These are phyloP conservation scores for Pollenia amentaria DNA, from an alignment of 2,888 invertebrate genomes.

Conservation along the genomic window DNA sequence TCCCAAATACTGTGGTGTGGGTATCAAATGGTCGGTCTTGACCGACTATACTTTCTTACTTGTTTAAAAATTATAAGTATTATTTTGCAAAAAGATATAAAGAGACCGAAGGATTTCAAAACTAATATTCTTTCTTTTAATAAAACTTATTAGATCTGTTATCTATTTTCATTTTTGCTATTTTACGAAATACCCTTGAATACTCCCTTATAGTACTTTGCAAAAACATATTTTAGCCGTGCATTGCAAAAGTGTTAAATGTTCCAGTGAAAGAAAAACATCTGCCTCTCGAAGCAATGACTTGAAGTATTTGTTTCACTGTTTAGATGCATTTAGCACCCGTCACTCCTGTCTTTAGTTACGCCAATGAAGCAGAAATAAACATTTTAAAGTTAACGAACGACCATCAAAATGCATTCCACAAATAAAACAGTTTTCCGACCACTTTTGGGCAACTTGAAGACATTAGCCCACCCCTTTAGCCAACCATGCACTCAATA, in stretches of 20 bases:
- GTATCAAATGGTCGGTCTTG: too few relatives aligned
- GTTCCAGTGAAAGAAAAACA: neutral
- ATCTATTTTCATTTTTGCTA: too few relatives aligned
- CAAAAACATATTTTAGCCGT: too few relatives aligned
- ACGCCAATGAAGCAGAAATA: conserved; percentile 65
- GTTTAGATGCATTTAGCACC: conserved; percentile 11
- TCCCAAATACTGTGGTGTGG: too few relatives aligned
- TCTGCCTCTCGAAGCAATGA: neutral
- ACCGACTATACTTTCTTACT: too few relatives aligned
- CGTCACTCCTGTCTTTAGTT: conserved; percentile 30
- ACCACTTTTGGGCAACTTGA: conserved; percentile 8
- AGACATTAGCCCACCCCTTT: conserved; percentile 44
- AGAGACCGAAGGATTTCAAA: neutral
- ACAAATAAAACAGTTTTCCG: neutral
- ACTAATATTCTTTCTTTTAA: neutral
- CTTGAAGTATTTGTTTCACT: conserved; percentile 24
- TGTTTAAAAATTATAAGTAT: too few relatives aligned
- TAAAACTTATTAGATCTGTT: too few relatives aligned
- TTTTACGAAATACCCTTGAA: too few relatives aligned
- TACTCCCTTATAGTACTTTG: too few relatives aligned
- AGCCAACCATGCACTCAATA: conserved; percentile 39
- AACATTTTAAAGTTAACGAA: conserved; percentile 42
- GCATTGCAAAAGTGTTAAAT: too few relatives aligned
- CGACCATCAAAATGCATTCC: neutral
- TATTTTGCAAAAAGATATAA: neutral